Base-by-base conservation (phyloP, 2,888 invertebrate species). In the Synanthedon myopaeformis region DNA sequence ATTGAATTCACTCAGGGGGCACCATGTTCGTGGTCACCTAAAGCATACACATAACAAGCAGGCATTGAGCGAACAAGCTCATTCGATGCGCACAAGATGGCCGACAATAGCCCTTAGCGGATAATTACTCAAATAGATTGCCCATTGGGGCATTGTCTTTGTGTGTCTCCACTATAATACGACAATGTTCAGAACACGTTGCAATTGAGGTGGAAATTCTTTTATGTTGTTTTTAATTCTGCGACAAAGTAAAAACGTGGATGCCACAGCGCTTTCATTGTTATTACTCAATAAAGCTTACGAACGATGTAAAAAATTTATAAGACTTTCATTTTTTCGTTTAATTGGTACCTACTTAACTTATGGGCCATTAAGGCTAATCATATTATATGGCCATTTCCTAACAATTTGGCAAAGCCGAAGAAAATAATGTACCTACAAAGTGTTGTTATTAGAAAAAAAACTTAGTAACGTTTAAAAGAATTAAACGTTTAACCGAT, bases 121-220 rank as follows among this genome's bases (percentile, higher is more conserved):
- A 82, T 86, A 86, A 86, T 87, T 85, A 86, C 85, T 87, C 86
- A 85, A 86, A 87, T 85, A 84, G 85, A 86, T 86, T 83, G 85
- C 82, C 86, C 83, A 82, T 84, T 85, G 80, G 83, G 78, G 83
- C 74, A 83, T 87, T 85, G 84, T 83, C 79, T 80, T 73, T 77
- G 70, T 74, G 70, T 74, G 69, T 72, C 67, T 63, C 63, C 60
- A 49, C 45, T 45, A 45, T 45, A 45, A 45, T 45, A 12, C 45
- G 14, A 14, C 13, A 45, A 45, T 45, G 45, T 12, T 45, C 42
- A 45, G 42, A 13, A 28, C 42, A 13, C 45, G 14, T 5, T 13
- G 45, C 12, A 45, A 45, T 45, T n/a, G 45, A 45, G 45, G 45
- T 45, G 4, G 35, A 45, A 45, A 14, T 45, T n/a, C 45, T 45